Evolutionary conservation across 2,797 vertebrate genomes (phyloP), one percentile per base, ranked within the genome.

Genomic region (Tadarida brasiliensis): DNA sequence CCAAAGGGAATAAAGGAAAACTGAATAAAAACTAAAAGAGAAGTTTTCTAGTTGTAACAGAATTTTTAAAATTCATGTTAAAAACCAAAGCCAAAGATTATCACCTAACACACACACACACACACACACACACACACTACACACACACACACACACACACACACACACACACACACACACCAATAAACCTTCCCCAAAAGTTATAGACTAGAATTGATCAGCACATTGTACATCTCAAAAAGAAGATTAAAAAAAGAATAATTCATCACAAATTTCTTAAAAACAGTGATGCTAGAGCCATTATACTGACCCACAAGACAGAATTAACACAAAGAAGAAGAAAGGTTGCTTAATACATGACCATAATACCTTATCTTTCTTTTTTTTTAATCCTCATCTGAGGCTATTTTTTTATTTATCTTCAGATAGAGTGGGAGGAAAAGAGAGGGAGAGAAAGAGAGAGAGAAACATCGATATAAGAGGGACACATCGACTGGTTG

Each of bases 1-100:
- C 71, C 94, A 94, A 91, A 94, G 82, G 74, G 77, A 96, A 86
- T 35, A 7, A 88, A 90, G 71, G 56, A 39, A 63, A 91, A 90
- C 5, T 26, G 54, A 78, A 80, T 88, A 93, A 91, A 84, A 88
- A 80, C 28, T 65, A 24, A 54, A 92, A 83, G 47, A 88, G 87
- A 90, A 91, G 59, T 84, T 56, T 33, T 77, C 68, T 22, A 59
- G 57, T 33, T 70, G 4, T 11, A 88, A 92, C 3, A 68, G 39
- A 61, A 77, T 44, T 87, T 76, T 81, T 0, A 3, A 73, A 87
- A 74, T 65, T 94, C 39, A 83, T 81, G 51, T 76, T 94, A 93
- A 87, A 95, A 85, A 93, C 16, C 14, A 86, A 93, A 59, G 11
- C 39, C 73, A 87, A 80, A 65, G 57, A 89, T 83, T 20, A 83